Evolutionary conservation across 2,797 vertebrate species (phyloP), one percentile per base, ranked within the genome.

Genomic region (Anomalospiza imberbis): DNA sequence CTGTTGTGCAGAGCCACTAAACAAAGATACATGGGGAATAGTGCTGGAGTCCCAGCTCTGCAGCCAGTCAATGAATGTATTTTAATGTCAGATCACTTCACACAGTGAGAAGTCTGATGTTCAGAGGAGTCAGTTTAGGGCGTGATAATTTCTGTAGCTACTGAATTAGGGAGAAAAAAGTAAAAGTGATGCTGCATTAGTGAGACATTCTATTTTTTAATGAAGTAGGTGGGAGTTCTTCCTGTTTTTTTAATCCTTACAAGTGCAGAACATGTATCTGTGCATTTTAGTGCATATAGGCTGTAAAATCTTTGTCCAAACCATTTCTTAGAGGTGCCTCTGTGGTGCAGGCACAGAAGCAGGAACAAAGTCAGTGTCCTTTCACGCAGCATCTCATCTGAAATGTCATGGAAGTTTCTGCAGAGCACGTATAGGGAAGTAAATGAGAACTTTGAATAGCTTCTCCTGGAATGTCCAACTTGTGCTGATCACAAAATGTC

Each of bases 1-100:
- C 98, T 98, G 97, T 96, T 97, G 89, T 77, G 93, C 57, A 97
- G 84, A 94, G 92, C 90, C 85, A 95, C 93, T 81, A 97, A 97
- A 97, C 91, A 97, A 96, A 95, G 92, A 95, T 92, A 86, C 67
- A 68, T 68, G 45, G 91, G 93, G 84, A 97, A 95, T 76, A 95
- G 73, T 53, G 92, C 7, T 74, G 57, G 85, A 83, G 96, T 58
- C 57, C 96, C 78, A 58, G 81, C 42, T 94, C 97, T 95, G 92
- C 85, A 93, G 89, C 91, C 79, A 88, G 60, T 87, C 95, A 89
- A 47, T 93, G 93, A 89, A 76, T 36, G 85, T 78, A 40, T 96
- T 93, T 94, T 93, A 89, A 85, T 93, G 92, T 89, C 87, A 93
- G 81, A 73, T 36, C 32, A 38, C 40, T 58, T 61, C 42, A 86